Conservation (phyloP, 2,888 invertebrate species). For the Cerastoderma edule region DNA sequence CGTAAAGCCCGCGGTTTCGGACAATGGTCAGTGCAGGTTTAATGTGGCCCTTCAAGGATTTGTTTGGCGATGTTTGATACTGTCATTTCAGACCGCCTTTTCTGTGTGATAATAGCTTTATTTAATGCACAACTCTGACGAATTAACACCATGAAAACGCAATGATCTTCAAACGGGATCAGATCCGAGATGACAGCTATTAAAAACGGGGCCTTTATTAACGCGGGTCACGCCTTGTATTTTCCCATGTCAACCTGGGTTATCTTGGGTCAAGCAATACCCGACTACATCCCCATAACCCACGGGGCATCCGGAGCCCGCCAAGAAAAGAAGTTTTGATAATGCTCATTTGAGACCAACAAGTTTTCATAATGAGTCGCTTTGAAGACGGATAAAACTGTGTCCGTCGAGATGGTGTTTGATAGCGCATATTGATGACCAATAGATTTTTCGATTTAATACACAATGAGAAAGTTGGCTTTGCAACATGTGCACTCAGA, state of each 20-base stretch:
- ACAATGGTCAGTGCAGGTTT: slow-evolving; percentile 18
- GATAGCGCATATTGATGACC: too few species aligned
- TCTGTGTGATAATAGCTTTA: slow-evolving; percentile 39
- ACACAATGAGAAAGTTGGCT: too few species aligned
- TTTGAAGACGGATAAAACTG: too few species aligned
- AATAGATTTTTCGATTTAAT: too few species aligned
- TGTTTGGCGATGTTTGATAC: slow-evolving; percentile 16
- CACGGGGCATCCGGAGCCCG: too few species aligned
- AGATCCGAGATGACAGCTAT: slow-evolving; percentile 30
- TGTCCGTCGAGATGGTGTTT: too few species aligned
- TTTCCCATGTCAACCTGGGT: slow-evolving; percentile 36
- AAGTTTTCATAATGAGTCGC: too few species aligned
- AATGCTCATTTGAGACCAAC: too few species aligned
- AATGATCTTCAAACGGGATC: slow-evolving; percentile 40
- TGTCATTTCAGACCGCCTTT: slow-evolving; percentile 23
- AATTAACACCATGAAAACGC: slow-evolving; percentile 34
- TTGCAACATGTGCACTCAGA: too few species aligned
- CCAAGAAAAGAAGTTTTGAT: too few species aligned
- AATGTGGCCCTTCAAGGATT: not conserved
- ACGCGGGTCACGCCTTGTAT: slow-evolving; percentile 25
- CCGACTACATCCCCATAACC: not conserved
- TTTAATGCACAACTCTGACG: slow-evolving; percentile 38
- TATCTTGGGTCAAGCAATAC: slow-evolving; percentile 25
- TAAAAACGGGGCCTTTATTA: slow-evolving; percentile 20
- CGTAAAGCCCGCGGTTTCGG: slow-evolving; percentile 14